Percentiles rank a stretch among this genome's conserved stretches.
phyloP scores from a whole-genome alignment of 1,140 invertebrate genomes.

The Drosophila grimshawi region DNA sequence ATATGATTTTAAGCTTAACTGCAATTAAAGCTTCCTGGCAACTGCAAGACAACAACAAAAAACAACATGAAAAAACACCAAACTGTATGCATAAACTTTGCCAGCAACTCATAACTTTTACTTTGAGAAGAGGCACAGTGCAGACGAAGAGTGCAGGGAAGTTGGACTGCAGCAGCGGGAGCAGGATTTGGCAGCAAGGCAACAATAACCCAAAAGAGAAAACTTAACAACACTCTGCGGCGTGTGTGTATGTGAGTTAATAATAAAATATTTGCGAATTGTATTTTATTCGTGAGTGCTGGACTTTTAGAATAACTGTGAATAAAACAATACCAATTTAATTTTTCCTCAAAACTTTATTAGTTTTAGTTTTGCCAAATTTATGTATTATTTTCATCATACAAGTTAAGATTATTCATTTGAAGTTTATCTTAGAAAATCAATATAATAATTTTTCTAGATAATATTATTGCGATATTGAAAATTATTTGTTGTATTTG shows the following conservation, averaged over 20 bases:
- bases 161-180: background rate
- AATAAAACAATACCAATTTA: background rate
- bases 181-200: conserved; percentile 17
- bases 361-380: no score
- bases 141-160: background rate
- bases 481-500: no score
- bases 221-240: conserved; percentile 51
- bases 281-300: background rate
- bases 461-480: no score
- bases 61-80: conserved; percentile 25
- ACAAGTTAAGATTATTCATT: no score
- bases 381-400: no score
- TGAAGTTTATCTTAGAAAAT: no score
- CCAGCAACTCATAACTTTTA: conserved; percentile 76
- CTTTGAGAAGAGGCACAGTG: conserved; percentile 72
- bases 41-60: conserved; percentile 50
- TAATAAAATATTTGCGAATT: conserved; percentile 63
- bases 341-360: no score
- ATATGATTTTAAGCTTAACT: conserved; percentile 81
- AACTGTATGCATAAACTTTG: conserved; percentile 58
- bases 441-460: no score
- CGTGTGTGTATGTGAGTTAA: conserved; percentile 55
- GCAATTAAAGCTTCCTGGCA: conserved; percentile 75
- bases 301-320: conserved; percentile 5
- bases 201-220: conserved; percentile 59